Conservation (phyloP, 2,888 invertebrate species). For the Subacronicta megacephala region DNA sequence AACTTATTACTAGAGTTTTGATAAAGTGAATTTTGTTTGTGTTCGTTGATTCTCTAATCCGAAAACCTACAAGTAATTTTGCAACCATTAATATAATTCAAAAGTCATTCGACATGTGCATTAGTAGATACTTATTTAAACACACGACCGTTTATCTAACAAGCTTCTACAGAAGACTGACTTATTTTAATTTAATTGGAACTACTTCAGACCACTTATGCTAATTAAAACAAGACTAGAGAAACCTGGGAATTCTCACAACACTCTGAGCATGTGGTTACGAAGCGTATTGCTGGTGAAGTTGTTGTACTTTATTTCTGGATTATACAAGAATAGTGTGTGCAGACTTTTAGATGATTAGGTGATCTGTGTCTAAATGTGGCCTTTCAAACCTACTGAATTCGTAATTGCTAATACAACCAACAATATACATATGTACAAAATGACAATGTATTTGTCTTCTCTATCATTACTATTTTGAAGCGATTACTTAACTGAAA, state of each 20-base stretch:
- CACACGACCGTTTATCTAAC: conserved; percentile 1
- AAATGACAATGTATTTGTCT: neutral
- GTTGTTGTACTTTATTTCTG: neutral
- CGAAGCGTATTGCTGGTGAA: neutral
- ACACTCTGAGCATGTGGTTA: neutral
- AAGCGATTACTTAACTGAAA: too few relatives aligned
- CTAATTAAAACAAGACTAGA: conserved; percentile 17
- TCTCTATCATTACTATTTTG: neutral
- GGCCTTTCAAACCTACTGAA: too few relatives aligned
- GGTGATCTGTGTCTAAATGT: too few relatives aligned
- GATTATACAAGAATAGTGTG: neutral
- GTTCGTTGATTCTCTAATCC: too few relatives aligned
- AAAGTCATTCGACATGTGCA: too few relatives aligned
- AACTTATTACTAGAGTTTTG: too few relatives aligned
- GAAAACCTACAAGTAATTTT: too few relatives aligned
- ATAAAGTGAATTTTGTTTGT: too few relatives aligned
- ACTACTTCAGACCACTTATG: conserved; percentile 10
- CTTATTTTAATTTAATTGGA: conserved; percentile 30
- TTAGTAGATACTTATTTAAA: neutral
- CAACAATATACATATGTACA: too few relatives aligned
- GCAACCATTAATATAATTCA: too few relatives aligned
- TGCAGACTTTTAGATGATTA: too few relatives aligned
- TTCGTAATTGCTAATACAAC: too few relatives aligned
- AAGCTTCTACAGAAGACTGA: conserved; percentile 4
- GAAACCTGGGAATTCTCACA: conserved; percentile 3